Percentiles rank a stretch among this genome's conserved stretches.
phyloP scores from a whole-genome alignment of 2,888 invertebrate genomes.

The Ornithoptera alexandrae region DNA sequence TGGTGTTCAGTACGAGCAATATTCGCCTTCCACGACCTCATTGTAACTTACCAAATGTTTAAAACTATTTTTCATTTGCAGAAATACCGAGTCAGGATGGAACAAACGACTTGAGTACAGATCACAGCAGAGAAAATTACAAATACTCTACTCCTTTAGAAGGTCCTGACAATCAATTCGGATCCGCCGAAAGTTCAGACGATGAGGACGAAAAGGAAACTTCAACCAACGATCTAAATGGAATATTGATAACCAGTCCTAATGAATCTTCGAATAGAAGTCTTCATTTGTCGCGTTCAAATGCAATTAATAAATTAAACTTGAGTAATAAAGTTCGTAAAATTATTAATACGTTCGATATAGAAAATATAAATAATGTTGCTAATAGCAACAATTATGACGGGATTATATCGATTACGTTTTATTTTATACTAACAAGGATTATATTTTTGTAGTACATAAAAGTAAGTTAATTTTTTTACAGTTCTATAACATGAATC shows the following conservation, averaged over 20 bases:
- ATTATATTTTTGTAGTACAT: neutral
- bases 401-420: neutral
- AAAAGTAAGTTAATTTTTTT: neutral
- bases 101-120: conserved; percentile 76
- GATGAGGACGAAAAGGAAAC: conserved; percentile 78
- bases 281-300: conserved; percentile 42
- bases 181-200: conserved; percentile 85
- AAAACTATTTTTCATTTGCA: conserved; percentile 49
- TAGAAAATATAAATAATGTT: conserved; percentile 24
- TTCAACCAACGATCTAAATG: conserved; percentile 40
- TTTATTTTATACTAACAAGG: conserved; percentile 2
- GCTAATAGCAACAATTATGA: conserved; percentile 26
- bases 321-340: conserved; percentile 68
- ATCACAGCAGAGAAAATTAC: conserved; percentile 79
- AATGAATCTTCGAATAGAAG: conserved; percentile 54
- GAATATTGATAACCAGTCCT: conserved; percentile 33
- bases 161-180: conserved; percentile 83
- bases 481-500: neutral
- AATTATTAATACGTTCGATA: conserved; percentile 61
- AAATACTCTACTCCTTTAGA: conserved; percentile 68
- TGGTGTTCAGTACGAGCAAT: no score
- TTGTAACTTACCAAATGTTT: neutral
- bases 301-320: conserved; percentile 54
- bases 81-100: conserved; percentile 87
- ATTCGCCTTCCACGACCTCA: no score